phyloP scores from a whole-genome alignment of 2,888 invertebrate genomes.

The Bombylius discolor region DNA sequence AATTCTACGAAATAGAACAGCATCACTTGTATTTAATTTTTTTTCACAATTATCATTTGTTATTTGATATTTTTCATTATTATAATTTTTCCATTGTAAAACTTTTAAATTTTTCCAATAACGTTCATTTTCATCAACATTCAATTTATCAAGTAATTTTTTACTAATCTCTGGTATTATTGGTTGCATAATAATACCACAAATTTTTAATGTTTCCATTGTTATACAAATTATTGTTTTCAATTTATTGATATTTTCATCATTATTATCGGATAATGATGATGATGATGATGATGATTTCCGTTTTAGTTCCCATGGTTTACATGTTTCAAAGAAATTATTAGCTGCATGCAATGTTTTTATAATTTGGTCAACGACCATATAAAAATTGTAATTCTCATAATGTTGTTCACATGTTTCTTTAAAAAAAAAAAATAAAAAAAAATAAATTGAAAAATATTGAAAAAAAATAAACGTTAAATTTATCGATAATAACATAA shows the following conservation, averaged over 20 bases:
- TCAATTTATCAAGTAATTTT: constrained; percentile 57
- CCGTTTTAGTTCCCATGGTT: constrained; percentile 71
- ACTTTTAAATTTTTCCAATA: constrained; percentile 38
- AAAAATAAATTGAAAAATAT: not conserved
- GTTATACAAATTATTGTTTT: constrained; percentile 67
- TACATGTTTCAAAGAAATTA: constrained; percentile 68
- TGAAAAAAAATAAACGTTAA: too few species aligned
- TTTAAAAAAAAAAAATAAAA: constrained; percentile 22
- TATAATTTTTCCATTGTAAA: not conserved
- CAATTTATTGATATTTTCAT: constrained; percentile 43
- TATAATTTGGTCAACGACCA: constrained; percentile 66
- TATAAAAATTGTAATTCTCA: constrained; percentile 64
- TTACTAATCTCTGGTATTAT: constrained; percentile 62
- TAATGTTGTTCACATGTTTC: constrained; percentile 56
- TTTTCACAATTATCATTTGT: too few species aligned
- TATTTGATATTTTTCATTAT: too few species aligned
- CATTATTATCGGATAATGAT: constrained; percentile 18
- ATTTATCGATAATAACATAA: too few species aligned
- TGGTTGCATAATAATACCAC: constrained; percentile 71
- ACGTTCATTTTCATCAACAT: constrained; percentile 37
- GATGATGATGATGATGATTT: not conserved
- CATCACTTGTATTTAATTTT: too few species aligned
- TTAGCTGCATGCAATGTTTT: constrained; percentile 65
- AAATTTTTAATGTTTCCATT: constrained; percentile 71
- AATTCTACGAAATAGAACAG: too few species aligned